phyloP scores from a whole-genome alignment of 2,797 vertebrate species.

The Craterocephalus amniculus region DNA sequence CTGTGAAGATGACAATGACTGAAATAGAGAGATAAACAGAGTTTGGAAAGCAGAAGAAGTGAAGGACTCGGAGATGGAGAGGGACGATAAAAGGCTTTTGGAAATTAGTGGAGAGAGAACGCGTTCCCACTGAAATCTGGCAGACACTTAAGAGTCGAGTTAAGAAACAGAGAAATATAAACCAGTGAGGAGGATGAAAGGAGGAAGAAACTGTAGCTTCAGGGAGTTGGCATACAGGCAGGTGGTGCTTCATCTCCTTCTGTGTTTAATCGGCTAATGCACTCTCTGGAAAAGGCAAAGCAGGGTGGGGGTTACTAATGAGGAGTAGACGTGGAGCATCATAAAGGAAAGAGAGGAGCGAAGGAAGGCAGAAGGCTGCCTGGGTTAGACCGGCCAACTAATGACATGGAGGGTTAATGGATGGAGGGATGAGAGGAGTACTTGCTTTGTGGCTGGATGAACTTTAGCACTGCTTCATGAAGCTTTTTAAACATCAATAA shows the following conservation, averaged over 20 bases:
- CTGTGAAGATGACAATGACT: slow-evolving; percentile 25
- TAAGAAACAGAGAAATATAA: slow-evolving; percentile 30
- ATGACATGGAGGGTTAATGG: neutral
- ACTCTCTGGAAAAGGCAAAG: slow-evolving; percentile 32
- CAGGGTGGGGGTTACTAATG: slow-evolving; percentile 22
- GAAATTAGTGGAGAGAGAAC: slow-evolving; percentile 17
- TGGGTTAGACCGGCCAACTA: slow-evolving; percentile 18
- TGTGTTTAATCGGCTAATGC: slow-evolving; percentile 63
- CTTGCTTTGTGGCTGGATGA: slow-evolving; percentile 8
- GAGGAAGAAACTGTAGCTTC: slow-evolving; percentile 20
- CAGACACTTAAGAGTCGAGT: slow-evolving; percentile 19
- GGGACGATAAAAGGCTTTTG: slow-evolving; percentile 9
- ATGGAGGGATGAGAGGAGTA: slow-evolving; percentile 2
- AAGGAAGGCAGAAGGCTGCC: slow-evolving; percentile 20
- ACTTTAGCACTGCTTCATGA: neutral
- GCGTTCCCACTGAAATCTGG: slow-evolving; percentile 7
- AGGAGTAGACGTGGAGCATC: slow-evolving; percentile 24
- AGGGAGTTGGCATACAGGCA: slow-evolving; percentile 33
- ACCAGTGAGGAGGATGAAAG: slow-evolving; percentile 28
- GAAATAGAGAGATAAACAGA: slow-evolving; percentile 21
- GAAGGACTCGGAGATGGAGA: neutral
- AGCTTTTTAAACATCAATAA: slow-evolving; percentile 28
- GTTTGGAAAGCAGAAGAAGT: slow-evolving; percentile 1
- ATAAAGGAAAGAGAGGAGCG: slow-evolving; percentile 22
- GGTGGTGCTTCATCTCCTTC: slow-evolving; percentile 35